Percentiles rank a stretch among this genome's conserved stretches.
Evolutionary conservation across 1,140 invertebrate species (phyloP).

Genomic region (Phthorimaea operculella): DNA sequence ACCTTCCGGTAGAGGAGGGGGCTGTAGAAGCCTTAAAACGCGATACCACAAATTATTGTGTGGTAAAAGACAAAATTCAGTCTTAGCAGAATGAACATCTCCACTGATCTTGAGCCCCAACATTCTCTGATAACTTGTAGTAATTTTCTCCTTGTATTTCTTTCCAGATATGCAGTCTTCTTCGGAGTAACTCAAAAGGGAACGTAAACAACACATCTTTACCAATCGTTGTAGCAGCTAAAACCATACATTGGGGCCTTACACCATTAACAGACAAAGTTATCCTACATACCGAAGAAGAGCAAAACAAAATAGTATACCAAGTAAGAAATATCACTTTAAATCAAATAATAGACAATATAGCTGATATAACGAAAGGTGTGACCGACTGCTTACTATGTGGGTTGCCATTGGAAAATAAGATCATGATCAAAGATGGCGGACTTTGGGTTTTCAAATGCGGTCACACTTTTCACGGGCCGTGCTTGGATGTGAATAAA

Average conservation of each 20-base stretch:
- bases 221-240: conserved; percentile 51
- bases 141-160: not conserved
- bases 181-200: conserved; percentile 33
- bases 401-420: conserved; percentile 58
- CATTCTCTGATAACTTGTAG: too few relatives aligned
- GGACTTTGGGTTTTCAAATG: conserved; percentile 65
- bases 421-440: conserved; percentile 59
- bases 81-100: too few relatives aligned
- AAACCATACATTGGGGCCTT: conserved; percentile 55
- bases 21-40: too few relatives aligned
- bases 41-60: too few relatives aligned
- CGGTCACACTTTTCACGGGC: conserved; percentile 60
- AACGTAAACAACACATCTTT: conserved; percentile 52
- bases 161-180: conserved; percentile 50
- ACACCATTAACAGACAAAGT: conserved; percentile 30
- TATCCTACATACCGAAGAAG: conserved; percentile 6
- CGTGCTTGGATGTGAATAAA: conserved; percentile 59
- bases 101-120: too few relatives aligned
- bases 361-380: conserved; percentile 29
- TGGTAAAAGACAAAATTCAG: too few relatives aligned
- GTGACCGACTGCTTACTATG: conserved; percentile 51
- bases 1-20: too few relatives aligned
- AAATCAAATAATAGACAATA: conserved; percentile 35
- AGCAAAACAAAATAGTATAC: not conserved
- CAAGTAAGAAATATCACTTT: conserved; percentile 26